Conservation (phyloP, 2,888 invertebrate species). For the Euphydryas editha region DNA sequence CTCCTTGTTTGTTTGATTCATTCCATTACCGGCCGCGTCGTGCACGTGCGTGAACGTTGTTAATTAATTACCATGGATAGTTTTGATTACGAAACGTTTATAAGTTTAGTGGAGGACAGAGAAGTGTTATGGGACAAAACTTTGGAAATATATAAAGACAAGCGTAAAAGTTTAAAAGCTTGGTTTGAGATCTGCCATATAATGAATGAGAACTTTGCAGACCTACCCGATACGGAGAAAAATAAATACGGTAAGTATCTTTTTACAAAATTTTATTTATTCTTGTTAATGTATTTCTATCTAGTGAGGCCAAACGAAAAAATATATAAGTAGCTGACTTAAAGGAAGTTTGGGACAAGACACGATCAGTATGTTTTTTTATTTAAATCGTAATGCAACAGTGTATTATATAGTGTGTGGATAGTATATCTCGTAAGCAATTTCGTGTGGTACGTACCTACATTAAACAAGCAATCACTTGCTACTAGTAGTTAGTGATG, state of each 20-base stretch:
- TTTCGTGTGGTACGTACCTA: constrained; percentile 8
- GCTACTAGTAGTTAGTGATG: constrained; percentile 5
- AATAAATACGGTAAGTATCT: constrained; percentile 29
- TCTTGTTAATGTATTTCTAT: constrained; percentile 9
- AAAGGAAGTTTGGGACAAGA: constrained; percentile 5
- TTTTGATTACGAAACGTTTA: constrained; percentile 31
- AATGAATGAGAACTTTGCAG: constrained; percentile 31
- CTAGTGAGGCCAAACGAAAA: constrained; percentile 3
- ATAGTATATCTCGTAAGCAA: constrained; percentile 7
- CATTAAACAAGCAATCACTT: constrained; percentile 9
- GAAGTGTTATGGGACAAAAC: constrained; percentile 33
- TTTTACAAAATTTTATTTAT: constrained; percentile 17
- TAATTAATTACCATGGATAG: constrained; percentile 32
- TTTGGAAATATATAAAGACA: constrained; percentile 27
- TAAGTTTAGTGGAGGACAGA: constrained; percentile 38
- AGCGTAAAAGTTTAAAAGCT: constrained; percentile 32
- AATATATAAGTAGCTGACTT: constrained; percentile 6
- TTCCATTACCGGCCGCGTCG: no score
- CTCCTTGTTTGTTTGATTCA: no score
- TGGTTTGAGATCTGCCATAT: constrained; percentile 30
- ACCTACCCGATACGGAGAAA: constrained; percentile 24
- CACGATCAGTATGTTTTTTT: constrained; percentile 3
- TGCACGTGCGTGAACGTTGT: no score
- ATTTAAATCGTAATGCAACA: constrained; percentile 5
- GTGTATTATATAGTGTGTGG: constrained; percentile 9